Evolutionary conservation across 2,797 vertebrate species (phyloP).

Genomic region (Muscicapa striata): DNA sequence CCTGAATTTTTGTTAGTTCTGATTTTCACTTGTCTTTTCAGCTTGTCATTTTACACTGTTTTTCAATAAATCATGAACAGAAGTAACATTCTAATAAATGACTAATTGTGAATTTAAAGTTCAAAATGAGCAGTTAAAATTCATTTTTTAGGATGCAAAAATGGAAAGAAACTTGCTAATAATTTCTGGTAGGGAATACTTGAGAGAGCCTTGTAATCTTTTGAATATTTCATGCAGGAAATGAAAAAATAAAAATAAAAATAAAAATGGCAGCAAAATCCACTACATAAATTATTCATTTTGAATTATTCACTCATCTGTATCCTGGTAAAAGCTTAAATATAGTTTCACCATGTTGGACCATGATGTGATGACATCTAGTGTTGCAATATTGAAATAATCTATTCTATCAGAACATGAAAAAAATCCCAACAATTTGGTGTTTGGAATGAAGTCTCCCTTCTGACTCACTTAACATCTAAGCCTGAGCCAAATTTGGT

Average conservation of each 20-base stretch:
- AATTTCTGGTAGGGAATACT: background rate
- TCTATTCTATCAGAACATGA: background rate
- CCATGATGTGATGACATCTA: slow-evolving; percentile 70
- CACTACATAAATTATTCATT: slow-evolving; percentile 8
- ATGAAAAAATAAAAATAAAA: background rate
- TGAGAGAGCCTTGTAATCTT: background rate
- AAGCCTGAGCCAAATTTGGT: background rate
- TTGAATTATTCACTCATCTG: slow-evolving; percentile 2
- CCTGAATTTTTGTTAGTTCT: background rate
- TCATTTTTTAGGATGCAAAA: background rate
- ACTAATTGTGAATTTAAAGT: background rate
- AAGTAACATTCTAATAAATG: background rate
- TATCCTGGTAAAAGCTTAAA: background rate
- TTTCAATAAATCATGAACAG: background rate
- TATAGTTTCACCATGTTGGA: slow-evolving; percentile 33
- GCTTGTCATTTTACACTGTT: background rate
- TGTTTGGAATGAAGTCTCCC: background rate
- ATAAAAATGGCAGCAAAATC: background rate
- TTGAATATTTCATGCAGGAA: background rate
- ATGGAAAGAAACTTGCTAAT: background rate
- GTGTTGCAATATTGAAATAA: slow-evolving; percentile 60
- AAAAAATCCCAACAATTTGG: background rate
- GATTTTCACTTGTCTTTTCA: background rate
- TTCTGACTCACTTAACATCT: background rate
- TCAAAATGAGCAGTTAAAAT: background rate